Percentiles rank a stretch among this genome's conserved stretches.
Evolutionary conservation across 2,113 vertebrate genomes (phyloP).

Genomic region (Gallinago undulata): DNA sequence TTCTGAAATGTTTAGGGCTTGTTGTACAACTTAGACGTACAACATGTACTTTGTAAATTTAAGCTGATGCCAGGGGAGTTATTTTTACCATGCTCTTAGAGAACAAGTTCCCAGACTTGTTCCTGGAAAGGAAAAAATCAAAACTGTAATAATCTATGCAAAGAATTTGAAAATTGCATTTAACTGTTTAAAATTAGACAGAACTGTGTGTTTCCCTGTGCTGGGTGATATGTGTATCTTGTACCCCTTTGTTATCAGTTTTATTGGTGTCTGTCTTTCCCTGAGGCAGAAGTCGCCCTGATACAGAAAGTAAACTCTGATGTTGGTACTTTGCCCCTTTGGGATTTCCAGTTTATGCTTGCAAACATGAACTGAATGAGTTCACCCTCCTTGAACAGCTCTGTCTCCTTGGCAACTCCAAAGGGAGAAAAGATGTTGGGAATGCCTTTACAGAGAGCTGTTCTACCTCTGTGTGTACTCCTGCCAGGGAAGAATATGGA

Average conservation of each 20-base stretch:
- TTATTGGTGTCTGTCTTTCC: neutral
- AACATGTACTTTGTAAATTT: neutral
- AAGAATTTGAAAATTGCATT: neutral
- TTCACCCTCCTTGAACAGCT: neutral
- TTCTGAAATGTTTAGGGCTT: neutral
- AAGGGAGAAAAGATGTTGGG: neutral
- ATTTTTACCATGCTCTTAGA: neutral
- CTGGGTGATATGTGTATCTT: neutral
- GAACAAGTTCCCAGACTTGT: neutral
- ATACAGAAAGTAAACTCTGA: neutral
- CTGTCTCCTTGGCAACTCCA: neutral
- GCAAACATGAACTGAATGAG: neutral
- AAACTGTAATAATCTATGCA: neutral
- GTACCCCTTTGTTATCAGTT: neutral
- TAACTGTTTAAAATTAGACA: neutral
- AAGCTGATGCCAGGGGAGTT: neutral
- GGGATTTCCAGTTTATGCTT: neutral
- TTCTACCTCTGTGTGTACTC: neutral
- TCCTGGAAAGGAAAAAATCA: neutral
- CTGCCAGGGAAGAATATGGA: neutral
- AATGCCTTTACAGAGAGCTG: neutral
- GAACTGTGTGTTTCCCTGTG: neutral
- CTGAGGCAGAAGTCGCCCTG: neutral
- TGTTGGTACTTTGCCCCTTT: neutral
- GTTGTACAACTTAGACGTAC: neutral